These are phyloP conservation scores for Cynoglossus semilaevis DNA, from an alignment of 2,113 vertebrate species.

Conservation along the genomic window DNA sequence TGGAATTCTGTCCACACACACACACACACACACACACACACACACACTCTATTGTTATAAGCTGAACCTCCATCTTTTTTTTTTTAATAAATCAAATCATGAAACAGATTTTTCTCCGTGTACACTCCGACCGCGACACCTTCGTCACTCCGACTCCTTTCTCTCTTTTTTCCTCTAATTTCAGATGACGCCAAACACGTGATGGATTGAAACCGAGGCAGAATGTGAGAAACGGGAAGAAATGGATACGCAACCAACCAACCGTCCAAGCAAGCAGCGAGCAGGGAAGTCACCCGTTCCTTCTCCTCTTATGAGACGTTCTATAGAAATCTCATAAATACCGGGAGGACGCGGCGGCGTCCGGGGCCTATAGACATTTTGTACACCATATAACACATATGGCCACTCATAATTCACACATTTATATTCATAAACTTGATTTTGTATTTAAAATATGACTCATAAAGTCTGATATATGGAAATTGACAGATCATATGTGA, in stretches of 20 bases:
- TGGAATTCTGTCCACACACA: slow-evolving; percentile 53
- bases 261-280: slow-evolving; percentile 39
- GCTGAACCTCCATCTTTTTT: too few species aligned
- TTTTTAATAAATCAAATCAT: too few species aligned
- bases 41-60: slow-evolving; percentile 5
- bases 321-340: slow-evolving; percentile 72
- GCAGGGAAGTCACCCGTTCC: slow-evolving; percentile 47
- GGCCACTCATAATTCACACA: slow-evolving; percentile 70
- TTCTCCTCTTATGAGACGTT: slow-evolving; percentile 60
- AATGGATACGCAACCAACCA: slow-evolving; percentile 50
- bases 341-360: slow-evolving; percentile 46
- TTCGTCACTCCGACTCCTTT: too few species aligned
- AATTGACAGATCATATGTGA: slow-evolving; percentile 80
- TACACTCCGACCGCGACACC: too few species aligned
- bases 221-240: slow-evolving; percentile 35
- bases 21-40: slow-evolving; percentile 26
- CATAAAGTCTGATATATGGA: slow-evolving; percentile 79
- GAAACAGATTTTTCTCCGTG: too few species aligned
- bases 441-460: slow-evolving; percentile 81
- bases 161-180: slow-evolving; percentile 7
- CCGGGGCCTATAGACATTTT: slow-evolving; percentile 67
- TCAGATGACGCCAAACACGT: slow-evolving; percentile 34
- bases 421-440: slow-evolving; percentile 77
- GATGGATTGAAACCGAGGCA: slow-evolving; percentile 20
- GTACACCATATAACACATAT: slow-evolving; percentile 65